phyloP scores from a whole-genome alignment of 2,113 vertebrate species.

The Cynoglossus semilaevis region DNA sequence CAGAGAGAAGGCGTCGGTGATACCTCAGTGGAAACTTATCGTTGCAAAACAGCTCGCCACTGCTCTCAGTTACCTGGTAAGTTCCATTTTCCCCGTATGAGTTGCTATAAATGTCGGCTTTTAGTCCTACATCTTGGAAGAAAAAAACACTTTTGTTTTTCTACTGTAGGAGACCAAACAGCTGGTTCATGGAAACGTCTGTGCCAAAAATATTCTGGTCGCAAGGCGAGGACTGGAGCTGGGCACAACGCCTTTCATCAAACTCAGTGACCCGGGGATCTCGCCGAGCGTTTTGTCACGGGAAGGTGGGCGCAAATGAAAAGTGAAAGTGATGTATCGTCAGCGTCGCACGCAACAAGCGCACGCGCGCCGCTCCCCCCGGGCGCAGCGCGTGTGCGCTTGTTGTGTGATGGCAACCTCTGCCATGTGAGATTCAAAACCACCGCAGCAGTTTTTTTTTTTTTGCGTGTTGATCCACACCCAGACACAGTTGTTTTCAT shows the following conservation, averaged over 20 bases:
- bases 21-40: constrained; percentile 86
- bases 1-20: constrained; percentile 75
- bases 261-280: constrained; percentile 91
- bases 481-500: too few species aligned
- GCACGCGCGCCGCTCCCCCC: too few species aligned
- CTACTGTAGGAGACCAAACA: constrained; percentile 83
- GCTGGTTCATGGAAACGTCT: constrained; percentile 90
- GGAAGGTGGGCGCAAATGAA: constrained; percentile 74
- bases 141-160: background rate
- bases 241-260: constrained; percentile 81
- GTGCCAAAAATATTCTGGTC: constrained; percentile 90
- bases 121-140: background rate
- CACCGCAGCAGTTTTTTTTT: too few species aligned
- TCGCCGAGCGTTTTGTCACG: constrained; percentile 80
- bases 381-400: too few species aligned
- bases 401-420: too few species aligned
- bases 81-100: too few species aligned
- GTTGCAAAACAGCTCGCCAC: constrained; percentile 90
- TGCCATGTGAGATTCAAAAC: too few species aligned
- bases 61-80: constrained; percentile 90
- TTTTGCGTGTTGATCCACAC: too few species aligned
- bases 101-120: background rate
- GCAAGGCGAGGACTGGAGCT: constrained; percentile 81
- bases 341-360: too few species aligned
- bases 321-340: too few species aligned